Base-by-base conservation (phyloP, 2,888 invertebrate genomes). In the Acanthopleura granulata region DNA sequence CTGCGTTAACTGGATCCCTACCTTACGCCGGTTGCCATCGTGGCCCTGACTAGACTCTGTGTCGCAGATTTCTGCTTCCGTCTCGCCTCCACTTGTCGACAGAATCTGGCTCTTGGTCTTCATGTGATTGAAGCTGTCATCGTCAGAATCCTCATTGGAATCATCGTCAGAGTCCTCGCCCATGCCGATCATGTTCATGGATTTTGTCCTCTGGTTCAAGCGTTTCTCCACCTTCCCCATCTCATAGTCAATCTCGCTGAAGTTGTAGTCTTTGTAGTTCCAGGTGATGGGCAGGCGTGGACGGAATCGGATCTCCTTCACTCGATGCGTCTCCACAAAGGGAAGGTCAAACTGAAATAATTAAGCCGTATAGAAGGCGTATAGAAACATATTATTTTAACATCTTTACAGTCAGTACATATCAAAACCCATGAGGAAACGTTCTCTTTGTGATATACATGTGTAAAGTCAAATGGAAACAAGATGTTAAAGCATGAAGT, bases 291-390 rank as follows among this genome's bases (percentile, higher is more conserved):
- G 85, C 22, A 84, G 77, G 0, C 88, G 82, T 9, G 86, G 84
- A 22, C 86, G 80, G 74, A 89, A 86, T 49, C 84, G 76, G 1
- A 89, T 85, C 76, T 88, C 86, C 69, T 84, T 86, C 0, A 84
- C 87, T 40, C 85, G 82, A 51, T 80, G 75, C 1, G 82, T 78
- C 73, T 88, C 87, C 29, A 89, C 84, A 76, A 89, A 89, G 14
- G 88, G 87, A 77, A 89, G 86, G 75, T 86, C 87, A 84, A 88
- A 86, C 89, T 89, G 84, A 77, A 86, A 83, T 0, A 66, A 71
- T 72, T 22, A 72, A 40, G 22, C 40, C 40, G 40, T 40, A 6
- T n/a, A n/a, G n/a, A n/a, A n/a, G n/a, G n/a, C n/a, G n/a, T n/a
- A n/a, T n/a, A n/a, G n/a, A n/a, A n/a, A n/a, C n/a, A n/a, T n/a